Evolutionary conservation across 2,113 vertebrate genomes (phyloP).

Genomic region (Silurus glanis): DNA sequence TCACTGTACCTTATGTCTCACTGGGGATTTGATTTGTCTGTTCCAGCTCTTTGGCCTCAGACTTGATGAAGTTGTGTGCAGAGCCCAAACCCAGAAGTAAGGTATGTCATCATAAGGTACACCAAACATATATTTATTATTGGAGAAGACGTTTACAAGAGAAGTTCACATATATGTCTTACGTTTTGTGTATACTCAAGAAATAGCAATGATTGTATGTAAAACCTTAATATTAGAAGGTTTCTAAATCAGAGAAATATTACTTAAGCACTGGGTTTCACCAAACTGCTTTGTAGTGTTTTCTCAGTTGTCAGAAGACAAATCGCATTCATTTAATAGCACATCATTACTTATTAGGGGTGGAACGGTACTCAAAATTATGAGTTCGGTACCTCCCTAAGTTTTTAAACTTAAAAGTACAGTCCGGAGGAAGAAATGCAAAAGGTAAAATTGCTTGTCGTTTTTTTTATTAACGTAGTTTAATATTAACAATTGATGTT

Average conservation of each 20-base stretch:
- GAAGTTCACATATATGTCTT: background rate
- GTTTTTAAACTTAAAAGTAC: too few relatives aligned
- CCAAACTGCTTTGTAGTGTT: too few relatives aligned
- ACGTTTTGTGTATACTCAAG: background rate
- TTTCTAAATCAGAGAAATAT: background rate
- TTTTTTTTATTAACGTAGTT: too few relatives aligned
- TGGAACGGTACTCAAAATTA: too few relatives aligned
- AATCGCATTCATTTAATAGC: background rate
- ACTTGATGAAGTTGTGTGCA: constrained; percentile 92
- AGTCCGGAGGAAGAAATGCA: too few relatives aligned
- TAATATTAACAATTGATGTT: too few relatives aligned
- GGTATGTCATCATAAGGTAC: constrained; percentile 68
- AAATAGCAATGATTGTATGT: background rate
- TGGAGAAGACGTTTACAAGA: background rate
- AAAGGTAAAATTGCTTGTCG: too few relatives aligned
- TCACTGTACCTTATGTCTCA: background rate
- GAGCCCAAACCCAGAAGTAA: constrained; percentile 90
- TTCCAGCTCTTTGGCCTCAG: constrained; percentile 84
- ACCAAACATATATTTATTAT: background rate
- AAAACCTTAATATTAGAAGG: background rate
- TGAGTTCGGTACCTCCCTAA: too few relatives aligned
- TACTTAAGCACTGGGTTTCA: background rate
- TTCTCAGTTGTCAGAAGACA: too few relatives aligned
- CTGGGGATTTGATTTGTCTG: background rate
- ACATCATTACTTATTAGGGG: background rate